phyloP scores from a whole-genome alignment of 1,140 invertebrate species.

The Brachionus manjavacas region DNA sequence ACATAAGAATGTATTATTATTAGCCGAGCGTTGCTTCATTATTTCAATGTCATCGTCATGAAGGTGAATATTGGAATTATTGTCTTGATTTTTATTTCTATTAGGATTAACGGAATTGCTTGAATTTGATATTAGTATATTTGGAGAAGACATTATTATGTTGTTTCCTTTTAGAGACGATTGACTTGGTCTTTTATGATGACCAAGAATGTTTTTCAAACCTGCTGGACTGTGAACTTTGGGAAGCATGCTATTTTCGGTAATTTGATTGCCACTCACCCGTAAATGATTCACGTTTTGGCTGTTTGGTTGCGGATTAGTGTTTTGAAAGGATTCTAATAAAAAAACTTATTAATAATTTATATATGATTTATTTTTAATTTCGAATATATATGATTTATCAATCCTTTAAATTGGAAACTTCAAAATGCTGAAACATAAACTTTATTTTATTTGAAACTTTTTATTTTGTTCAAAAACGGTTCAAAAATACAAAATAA shows the following conservation, averaged over 20 bases:
- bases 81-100: background rate
- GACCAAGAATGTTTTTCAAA: slow-evolving; percentile 2
- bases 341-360: background rate
- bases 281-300: background rate
- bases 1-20: slow-evolving; percentile 96
- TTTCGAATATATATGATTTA: background rate
- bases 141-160: background rate
- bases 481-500: no score
- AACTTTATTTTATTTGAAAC: no score
- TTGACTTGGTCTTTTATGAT: slow-evolving; percentile 16
- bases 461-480: no score
- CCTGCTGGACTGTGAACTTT: background rate
- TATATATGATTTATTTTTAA: background rate
- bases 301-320: background rate
- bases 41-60: slow-evolving; percentile 24
- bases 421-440: no score
- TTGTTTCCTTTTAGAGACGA: slow-evolving; percentile 14
- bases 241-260: background rate
- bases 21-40: slow-evolving; percentile 81
- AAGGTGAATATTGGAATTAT: background rate
- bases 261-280: background rate
- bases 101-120: background rate
- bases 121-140: background rate
- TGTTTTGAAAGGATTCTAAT: background rate
- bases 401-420: no score